These are phyloP conservation scores for Lutraria rhynchaena DNA, from an alignment of 1,140 invertebrate species.

Conservation along the genomic window DNA sequence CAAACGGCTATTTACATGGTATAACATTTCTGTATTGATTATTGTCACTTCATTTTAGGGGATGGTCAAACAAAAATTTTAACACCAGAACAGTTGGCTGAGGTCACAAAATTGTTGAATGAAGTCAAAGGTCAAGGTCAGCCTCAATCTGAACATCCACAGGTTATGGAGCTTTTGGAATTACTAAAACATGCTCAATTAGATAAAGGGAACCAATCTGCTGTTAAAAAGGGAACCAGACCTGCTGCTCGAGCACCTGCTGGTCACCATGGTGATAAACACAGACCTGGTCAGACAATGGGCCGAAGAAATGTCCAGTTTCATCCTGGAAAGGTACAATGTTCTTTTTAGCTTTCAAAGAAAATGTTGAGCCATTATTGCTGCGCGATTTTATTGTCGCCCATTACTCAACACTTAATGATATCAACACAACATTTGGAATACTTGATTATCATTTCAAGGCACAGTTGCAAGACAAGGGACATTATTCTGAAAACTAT, in stretches of 20 bases:
- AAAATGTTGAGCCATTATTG: no score
- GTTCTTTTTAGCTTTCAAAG: no score
- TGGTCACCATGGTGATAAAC: conserved; percentile 11
- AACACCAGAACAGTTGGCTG: conserved; percentile 68
- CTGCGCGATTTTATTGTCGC: no score
- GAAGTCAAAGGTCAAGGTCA: conserved; percentile 63
- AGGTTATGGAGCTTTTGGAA: conserved; percentile 27
- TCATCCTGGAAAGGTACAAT: conserved; percentile 42
- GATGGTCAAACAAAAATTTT: conserved; percentile 46
- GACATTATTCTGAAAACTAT: no score
- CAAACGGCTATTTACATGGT: no score
- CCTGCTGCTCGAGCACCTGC: background rate
- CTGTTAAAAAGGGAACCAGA: conserved; percentile 1
- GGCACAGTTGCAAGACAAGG: no score
- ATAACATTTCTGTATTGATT: no score
- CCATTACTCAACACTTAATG: no score
- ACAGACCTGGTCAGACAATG: background rate
- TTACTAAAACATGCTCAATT: conserved; percentile 34
- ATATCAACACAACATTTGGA: no score
- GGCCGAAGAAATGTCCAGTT: conserved; percentile 43
- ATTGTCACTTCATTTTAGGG: conserved; percentile 47
- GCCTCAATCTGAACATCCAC: conserved; percentile 12
- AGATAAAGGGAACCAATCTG: conserved; percentile 27
- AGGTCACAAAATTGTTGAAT: conserved; percentile 70
- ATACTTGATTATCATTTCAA: no score